Conservation (phyloP, 2,113 vertebrate species). For the Gnathonemus longibarbis region DNA sequence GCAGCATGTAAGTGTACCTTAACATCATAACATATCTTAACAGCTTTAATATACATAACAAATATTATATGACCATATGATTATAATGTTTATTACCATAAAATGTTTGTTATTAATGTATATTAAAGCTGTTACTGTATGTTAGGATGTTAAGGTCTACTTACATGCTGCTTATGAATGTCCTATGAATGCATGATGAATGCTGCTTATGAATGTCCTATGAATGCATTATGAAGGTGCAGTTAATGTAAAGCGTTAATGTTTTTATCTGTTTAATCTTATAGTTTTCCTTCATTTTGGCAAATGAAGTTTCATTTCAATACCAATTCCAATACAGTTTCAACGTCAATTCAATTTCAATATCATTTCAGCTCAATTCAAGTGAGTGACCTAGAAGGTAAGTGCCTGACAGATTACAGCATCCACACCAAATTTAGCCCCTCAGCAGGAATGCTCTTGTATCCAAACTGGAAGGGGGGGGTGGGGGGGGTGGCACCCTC, state of each 20-base stretch:
- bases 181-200: too few relatives aligned
- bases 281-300: not conserved
- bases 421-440: not conserved
- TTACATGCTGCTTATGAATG: not conserved
- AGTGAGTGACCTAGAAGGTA: not conserved
- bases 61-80: too few relatives aligned
- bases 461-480: not conserved
- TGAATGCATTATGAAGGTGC: not conserved
- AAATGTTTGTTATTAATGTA: too few relatives aligned
- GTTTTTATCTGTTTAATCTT: not conserved
- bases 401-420: not conserved
- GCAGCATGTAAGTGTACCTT: too few relatives aligned
- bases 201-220: too few relatives aligned
- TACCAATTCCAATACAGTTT: not conserved
- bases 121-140: too few relatives aligned
- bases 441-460: not conserved
- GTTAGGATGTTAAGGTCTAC: too few relatives aligned
- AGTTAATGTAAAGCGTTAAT: not conserved
- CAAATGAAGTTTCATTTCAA: not conserved
- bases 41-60: too few relatives aligned
- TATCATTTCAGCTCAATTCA: not conserved
- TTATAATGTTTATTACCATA: too few relatives aligned
- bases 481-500: not conserved
- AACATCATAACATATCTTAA: too few relatives aligned
- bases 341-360: not conserved